A percentile compares a stretch with the other conserved stretches of the same genome.
These are phyloP conservation scores for Zenarchopterus dispar DNA, from an alignment of 2,797 vertebrate species.

Conservation along the genomic window DNA sequence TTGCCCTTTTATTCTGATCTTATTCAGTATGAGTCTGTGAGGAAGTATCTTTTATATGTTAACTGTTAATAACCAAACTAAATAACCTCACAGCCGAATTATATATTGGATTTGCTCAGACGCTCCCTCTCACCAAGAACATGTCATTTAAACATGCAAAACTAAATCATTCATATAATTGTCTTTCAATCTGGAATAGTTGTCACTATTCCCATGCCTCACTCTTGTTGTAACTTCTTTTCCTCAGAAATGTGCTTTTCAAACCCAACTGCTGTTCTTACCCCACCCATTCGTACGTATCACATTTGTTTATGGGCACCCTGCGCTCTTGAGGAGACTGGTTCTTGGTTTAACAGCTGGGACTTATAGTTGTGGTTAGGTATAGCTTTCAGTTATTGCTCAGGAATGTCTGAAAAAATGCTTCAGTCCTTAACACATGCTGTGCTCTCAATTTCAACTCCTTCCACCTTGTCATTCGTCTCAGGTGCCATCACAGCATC, in stretches of 20 bases:
- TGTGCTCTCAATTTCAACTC: slow-evolving; percentile 43
- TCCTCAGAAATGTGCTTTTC: slow-evolving; percentile 31
- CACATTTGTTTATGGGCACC: slow-evolving; percentile 50
- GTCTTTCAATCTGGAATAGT: slow-evolving; percentile 14
- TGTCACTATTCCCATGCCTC: slow-evolving; percentile 25
- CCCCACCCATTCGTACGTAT: slow-evolving; percentile 19
- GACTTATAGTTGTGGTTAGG: slow-evolving; percentile 18
- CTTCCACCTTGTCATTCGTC: slow-evolving; percentile 61
- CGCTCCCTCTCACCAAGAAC: slow-evolving; percentile 39
- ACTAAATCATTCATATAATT: slow-evolving; percentile 14
- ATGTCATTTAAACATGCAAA: slow-evolving; percentile 45
- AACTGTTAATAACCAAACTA: slow-evolving; percentile 44
- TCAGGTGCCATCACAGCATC: slow-evolving; percentile 64
- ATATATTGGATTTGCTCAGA: slow-evolving; percentile 43
- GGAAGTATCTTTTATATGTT: slow-evolving; percentile 25
- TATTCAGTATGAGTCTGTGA: slow-evolving; percentile 7
- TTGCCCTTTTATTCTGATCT: slow-evolving; percentile 30
- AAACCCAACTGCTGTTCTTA: slow-evolving; percentile 25
- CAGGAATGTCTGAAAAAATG: slow-evolving; percentile 18
- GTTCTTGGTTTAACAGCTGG: slow-evolving; percentile 24
- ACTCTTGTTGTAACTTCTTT: slow-evolving; percentile 22
- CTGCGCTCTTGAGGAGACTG: slow-evolving; percentile 34
- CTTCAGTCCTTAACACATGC: slow-evolving; percentile 20
- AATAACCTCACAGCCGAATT: slow-evolving; percentile 60
- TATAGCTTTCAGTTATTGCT: slow-evolving; percentile 38